Conservation (phyloP, 2,797 vertebrate genomes). For the Dromococcyx pavoninus region DNA sequence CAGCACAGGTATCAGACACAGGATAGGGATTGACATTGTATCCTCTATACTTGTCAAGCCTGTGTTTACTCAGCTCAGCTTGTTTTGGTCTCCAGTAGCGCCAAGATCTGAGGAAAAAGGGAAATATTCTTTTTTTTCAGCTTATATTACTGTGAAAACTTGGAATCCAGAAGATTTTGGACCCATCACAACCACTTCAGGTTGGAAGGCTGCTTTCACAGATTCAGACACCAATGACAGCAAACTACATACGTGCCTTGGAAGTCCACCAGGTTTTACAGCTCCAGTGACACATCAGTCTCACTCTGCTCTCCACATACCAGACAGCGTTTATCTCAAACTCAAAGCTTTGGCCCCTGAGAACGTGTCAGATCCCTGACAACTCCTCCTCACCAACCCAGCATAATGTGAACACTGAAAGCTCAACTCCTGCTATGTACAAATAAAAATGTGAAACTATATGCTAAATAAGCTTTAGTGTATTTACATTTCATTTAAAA, state of each 20-base stretch:
- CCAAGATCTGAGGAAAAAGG: not conserved
- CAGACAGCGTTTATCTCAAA: not conserved
- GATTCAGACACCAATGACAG: not conserved
- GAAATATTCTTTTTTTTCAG: not conserved
- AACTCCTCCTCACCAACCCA: not conserved
- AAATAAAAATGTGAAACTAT: not conserved
- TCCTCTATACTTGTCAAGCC: not conserved
- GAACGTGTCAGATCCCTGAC: not conserved
- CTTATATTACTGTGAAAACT: not conserved
- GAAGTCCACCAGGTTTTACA: not conserved
- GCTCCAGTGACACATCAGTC: not conserved
- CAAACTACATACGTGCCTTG: not conserved
- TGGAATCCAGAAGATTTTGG: not conserved
- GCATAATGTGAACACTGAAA: not conserved
- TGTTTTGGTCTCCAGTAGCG: accelerated
- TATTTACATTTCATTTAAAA: not conserved
- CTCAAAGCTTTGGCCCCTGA: not conserved
- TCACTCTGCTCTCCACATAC: not conserved
- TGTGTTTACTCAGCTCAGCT: not conserved
- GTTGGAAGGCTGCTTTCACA: not conserved
- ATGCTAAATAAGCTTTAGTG: not conserved
- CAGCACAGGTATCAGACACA: not conserved
- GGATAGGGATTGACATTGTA: accelerated
- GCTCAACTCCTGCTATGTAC: not conserved
- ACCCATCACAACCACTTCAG: not conserved